A percentile compares a stretch with the other conserved stretches of the same genome.
Conservation (phyloP, 2,113 vertebrate genomes). For the Bufo bufo region DNA sequence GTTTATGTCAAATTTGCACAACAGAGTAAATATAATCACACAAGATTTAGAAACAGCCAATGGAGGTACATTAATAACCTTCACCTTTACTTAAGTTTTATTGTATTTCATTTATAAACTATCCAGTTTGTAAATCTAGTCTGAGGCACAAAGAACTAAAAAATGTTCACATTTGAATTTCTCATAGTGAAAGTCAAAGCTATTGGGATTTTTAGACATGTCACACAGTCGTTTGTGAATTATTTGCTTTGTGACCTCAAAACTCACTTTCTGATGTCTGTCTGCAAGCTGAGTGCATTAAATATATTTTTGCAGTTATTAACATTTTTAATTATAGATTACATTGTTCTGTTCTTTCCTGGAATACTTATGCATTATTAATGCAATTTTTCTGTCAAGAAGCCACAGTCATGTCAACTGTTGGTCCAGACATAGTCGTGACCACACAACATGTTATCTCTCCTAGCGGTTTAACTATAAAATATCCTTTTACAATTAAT, state of each 20-base stretch:
- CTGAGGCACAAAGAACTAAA: not conserved
- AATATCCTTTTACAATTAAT: not conserved
- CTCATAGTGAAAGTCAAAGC: not conserved
- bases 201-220: not conserved
- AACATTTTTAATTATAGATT: constrained; percentile 52
- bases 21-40: no score
- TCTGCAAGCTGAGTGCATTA: constrained; percentile 32
- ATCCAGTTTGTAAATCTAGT: not conserved
- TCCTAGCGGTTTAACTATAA: constrained; percentile 18
- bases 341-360: constrained; percentile 40
- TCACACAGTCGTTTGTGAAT: constrained; percentile 15
- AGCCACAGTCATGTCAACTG: constrained; percentile 33
- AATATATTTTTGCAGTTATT: constrained; percentile 44
- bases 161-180: not conserved
- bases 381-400: constrained; percentile 47
- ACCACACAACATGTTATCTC: constrained; percentile 11
- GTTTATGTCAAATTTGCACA: no score
- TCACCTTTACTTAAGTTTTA: not conserved
- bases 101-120: not conserved
- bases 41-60: not conserved
- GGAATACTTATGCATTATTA: constrained; percentile 45
- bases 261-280: constrained; percentile 33
- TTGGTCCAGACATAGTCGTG: constrained; percentile 18
- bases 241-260: constrained; percentile 33
- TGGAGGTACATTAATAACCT: not conserved